A percentile compares a stretch with the other conserved stretches of the same genome.
phyloP scores from a whole-genome alignment of 2,113 vertebrate species.

The Corythaeola cristata region DNA sequence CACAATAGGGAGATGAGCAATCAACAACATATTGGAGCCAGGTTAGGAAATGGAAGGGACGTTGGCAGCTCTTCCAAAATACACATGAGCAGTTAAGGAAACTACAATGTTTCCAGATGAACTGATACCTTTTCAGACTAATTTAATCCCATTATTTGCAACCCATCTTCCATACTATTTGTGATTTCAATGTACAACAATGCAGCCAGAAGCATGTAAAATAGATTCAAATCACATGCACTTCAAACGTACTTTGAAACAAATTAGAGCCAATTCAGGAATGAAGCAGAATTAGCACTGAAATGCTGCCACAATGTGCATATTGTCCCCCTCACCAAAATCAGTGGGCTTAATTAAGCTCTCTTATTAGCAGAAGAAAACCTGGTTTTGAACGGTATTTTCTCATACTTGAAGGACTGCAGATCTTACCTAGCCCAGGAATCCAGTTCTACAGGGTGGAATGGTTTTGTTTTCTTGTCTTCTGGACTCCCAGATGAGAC shows the following conservation, averaged over 20 bases:
- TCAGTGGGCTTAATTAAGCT: not conserved
- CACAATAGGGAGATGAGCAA: not conserved
- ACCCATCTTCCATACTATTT: not conserved
- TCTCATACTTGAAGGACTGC: not conserved
- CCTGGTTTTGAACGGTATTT: not conserved
- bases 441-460: not conserved
- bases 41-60: not conserved
- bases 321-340: not conserved
- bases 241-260: not conserved
- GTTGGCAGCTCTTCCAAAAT: not conserved
- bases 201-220: not conserved
- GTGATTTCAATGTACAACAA: not conserved
- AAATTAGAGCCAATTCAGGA: not conserved
- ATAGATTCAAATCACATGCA: not conserved
- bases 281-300: not conserved
- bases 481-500: not conserved
- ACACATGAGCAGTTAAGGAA: not conserved
- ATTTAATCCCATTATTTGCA: not conserved
- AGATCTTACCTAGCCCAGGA: not conserved
- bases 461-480: not conserved
- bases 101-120: not conserved
- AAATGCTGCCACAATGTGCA: not conserved
- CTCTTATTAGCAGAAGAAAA: not conserved
- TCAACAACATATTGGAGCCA: not conserved
- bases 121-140: not conserved